phyloP scores from a whole-genome alignment of 2,797 vertebrate genomes.

The Hoplostethus mediterraneus region DNA sequence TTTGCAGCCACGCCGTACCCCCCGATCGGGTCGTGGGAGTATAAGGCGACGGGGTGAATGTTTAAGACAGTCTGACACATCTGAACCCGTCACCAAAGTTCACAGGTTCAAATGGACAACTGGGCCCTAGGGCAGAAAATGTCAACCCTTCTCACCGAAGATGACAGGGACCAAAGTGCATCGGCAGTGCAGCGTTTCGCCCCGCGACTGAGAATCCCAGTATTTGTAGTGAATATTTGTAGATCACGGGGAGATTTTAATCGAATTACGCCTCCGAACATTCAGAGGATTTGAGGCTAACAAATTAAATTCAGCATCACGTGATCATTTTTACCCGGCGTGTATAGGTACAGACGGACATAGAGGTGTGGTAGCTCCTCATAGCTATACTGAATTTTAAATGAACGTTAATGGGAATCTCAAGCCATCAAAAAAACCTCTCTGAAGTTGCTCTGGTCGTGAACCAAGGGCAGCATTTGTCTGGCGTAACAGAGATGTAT shows the following conservation, averaged over 20 bases:
- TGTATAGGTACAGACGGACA: constrained; percentile 67
- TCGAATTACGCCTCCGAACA: constrained; percentile 68
- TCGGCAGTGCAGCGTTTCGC: constrained; percentile 43
- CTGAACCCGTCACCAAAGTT: constrained; percentile 76
- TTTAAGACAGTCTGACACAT: constrained; percentile 64
- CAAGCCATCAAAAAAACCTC: constrained; percentile 70
- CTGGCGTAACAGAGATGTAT: constrained; percentile 77
- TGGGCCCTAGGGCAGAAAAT: constrained; percentile 60
- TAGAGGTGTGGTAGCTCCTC: constrained; percentile 58
- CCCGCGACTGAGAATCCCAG: constrained; percentile 40
- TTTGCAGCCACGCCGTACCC: not conserved
- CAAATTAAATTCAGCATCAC: constrained; percentile 71
- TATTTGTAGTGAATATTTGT: constrained; percentile 69
- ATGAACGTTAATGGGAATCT: constrained; percentile 79
- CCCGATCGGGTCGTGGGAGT: constrained; percentile 26
- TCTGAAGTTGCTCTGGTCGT: constrained; percentile 61
- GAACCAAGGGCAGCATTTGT: constrained; percentile 71
- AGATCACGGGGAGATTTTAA: constrained; percentile 67
- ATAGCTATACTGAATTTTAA: constrained; percentile 67
- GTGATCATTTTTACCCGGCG: constrained; percentile 68
- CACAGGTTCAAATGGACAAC: constrained; percentile 78
- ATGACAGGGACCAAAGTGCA: constrained; percentile 63
- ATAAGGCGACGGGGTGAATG: constrained; percentile 21
- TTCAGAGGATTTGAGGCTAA: constrained; percentile 66
- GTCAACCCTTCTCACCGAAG: constrained; percentile 67